Evolutionary conservation across 2,113 vertebrate genomes (phyloP).

Genomic region (Malurus elegans): DNA sequence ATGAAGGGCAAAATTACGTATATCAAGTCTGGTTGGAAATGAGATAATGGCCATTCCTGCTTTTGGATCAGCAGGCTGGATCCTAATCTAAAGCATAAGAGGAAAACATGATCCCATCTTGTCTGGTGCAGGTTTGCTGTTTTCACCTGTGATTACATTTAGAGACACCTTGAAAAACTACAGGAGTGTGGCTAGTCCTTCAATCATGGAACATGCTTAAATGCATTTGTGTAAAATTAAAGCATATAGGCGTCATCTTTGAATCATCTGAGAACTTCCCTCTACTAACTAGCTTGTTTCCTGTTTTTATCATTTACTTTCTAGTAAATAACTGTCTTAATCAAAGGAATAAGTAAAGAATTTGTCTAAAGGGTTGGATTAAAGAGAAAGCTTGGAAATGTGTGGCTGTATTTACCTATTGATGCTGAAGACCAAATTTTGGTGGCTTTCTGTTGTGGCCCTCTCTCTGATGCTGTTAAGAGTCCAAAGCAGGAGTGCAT

Average conservation of each 20-base stretch:
- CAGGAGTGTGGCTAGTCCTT: not conserved
- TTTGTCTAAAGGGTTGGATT: not conserved
- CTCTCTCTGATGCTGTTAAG: not conserved
- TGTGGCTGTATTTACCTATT: not conserved
- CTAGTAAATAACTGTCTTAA: not conserved
- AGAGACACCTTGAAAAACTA: not conserved
- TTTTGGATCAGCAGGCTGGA: not conserved
- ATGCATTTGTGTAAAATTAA: not conserved
- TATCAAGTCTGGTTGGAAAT: not conserved
- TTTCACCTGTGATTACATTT: not conserved
- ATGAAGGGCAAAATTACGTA: not conserved
- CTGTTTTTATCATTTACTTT: not conserved
- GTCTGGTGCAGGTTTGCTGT: not conserved
- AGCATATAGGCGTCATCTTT: not conserved
- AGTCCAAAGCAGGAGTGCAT: not conserved
- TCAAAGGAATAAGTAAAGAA: not conserved
- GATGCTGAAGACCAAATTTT: not conserved
- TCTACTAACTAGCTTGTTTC: not conserved
- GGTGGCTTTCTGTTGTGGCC: not conserved
- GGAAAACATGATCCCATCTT: not conserved
- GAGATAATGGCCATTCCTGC: not conserved
- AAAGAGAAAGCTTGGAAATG: not conserved
- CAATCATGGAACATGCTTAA: not conserved
- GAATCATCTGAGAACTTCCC: not conserved
- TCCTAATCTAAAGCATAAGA: not conserved